Evolutionary conservation across 2,113 vertebrate genomes (phyloP).

Genomic region (Osmerus mordax): DNA sequence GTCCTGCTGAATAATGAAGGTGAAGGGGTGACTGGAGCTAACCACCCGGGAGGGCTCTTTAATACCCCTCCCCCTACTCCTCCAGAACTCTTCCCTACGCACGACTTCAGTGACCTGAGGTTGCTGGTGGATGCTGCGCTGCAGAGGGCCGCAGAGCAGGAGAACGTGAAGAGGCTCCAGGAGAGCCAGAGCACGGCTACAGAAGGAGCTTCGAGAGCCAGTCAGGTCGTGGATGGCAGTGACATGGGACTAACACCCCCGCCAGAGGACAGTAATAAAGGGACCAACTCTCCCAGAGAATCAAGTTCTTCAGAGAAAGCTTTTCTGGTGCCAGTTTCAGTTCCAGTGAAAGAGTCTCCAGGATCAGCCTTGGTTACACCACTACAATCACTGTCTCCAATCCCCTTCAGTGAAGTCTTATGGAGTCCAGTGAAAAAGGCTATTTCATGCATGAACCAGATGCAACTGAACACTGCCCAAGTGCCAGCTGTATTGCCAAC

Average conservation of each 20-base stretch:
- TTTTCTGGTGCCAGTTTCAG: slow-evolving; percentile 41
- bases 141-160: slow-evolving; percentile 86
- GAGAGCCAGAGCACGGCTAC: slow-evolving; percentile 31
- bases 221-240: background rate
- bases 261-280: slow-evolving; percentile 53
- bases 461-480: slow-evolving; percentile 22
- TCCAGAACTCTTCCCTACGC: slow-evolving; percentile 78
- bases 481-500: slow-evolving; percentile 40
- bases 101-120: slow-evolving; percentile 91
- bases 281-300: slow-evolving; percentile 57
- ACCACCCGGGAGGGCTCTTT: slow-evolving; percentile 80
- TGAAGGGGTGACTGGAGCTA: slow-evolving; percentile 69
- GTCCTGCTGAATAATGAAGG: slow-evolving; percentile 60
- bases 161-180: slow-evolving; percentile 69
- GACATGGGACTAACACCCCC: slow-evolving; percentile 49
- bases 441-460: slow-evolving; percentile 31
- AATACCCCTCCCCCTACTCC: slow-evolving; percentile 88
- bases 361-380: background rate
- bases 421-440: slow-evolving; percentile 51
- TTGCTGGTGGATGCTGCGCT: slow-evolving; percentile 87
- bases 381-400: slow-evolving; percentile 29
- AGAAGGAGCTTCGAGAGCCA: slow-evolving; percentile 8
- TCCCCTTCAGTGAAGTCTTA: slow-evolving; percentile 38
- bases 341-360: slow-evolving; percentile 20
- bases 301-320: slow-evolving; percentile 64